Conservation (phyloP, 2,888 invertebrate species). For the Pecten maximus region DNA sequence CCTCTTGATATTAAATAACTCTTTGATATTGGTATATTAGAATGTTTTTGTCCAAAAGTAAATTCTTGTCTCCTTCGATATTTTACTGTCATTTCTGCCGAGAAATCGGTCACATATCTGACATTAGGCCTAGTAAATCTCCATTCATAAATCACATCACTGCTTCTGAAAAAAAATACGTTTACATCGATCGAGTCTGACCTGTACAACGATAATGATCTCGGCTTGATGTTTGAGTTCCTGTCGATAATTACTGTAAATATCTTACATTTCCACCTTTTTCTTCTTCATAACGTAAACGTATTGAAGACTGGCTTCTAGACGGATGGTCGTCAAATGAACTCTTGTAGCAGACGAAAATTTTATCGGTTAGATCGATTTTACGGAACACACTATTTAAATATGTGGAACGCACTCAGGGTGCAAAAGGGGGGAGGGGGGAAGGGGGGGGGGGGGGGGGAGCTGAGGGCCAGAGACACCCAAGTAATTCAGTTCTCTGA, state of each 20-base stretch:
- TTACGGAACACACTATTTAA: not conserved
- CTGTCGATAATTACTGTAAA: not conserved
- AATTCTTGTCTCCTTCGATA: no score
- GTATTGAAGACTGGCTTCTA: not conserved
- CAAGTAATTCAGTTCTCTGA: no score
- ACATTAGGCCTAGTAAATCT: no score
- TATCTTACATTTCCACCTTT: not conserved
- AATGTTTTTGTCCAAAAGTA: no score
- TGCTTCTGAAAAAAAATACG: not conserved
- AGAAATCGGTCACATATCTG: not conserved
- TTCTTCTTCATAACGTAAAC: not conserved
- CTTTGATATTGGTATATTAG: no score
- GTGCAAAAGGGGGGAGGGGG: no score
- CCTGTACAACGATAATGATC: not conserved
- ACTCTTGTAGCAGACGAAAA: not conserved
- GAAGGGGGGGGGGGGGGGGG: no score
- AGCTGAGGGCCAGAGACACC: no score
- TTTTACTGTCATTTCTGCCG: no score
- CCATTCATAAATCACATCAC: constrained; percentile 15
- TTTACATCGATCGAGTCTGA: not conserved
- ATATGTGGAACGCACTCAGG: not conserved
- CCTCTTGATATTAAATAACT: no score
- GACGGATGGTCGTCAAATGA: not conserved
- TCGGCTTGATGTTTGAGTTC: not conserved
- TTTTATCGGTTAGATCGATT: not conserved